phyloP scores from a whole-genome alignment of 2,797 vertebrate species.

The Danio aesculapii region DNA sequence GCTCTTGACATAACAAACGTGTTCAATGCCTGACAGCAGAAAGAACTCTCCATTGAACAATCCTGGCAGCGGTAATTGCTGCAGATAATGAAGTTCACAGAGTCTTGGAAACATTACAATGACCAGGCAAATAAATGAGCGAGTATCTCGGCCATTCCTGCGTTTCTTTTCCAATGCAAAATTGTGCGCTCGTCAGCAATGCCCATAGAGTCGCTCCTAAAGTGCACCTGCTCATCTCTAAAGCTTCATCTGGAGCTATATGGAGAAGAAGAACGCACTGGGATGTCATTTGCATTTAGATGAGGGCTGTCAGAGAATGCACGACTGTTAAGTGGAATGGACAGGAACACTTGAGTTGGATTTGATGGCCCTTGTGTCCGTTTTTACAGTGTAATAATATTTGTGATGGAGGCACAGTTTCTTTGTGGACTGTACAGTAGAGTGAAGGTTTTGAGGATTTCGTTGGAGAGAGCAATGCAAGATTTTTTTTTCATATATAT shows the following conservation, averaged over 20 bases:
- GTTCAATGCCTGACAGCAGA: background rate
- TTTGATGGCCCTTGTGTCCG: background rate
- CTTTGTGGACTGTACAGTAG: background rate
- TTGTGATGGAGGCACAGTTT: background rate
- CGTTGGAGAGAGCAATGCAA: too few species aligned
- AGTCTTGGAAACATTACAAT: constrained; percentile 33
- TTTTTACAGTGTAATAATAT: constrained; percentile 34
- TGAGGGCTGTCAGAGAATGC: constrained; percentile 48
- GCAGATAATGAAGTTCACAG: constrained; percentile 24
- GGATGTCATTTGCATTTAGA: constrained; percentile 63
- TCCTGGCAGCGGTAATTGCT: constrained; percentile 30
- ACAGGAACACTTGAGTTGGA: constrained; percentile 40
- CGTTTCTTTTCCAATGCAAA: background rate
- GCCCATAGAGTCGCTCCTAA: background rate
- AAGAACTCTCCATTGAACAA: constrained; percentile 17
- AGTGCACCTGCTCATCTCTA: constrained; percentile 52
- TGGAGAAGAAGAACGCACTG: constrained; percentile 21
- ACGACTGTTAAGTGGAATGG: constrained; percentile 53
- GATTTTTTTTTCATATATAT: too few species aligned
- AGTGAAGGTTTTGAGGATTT: background rate
- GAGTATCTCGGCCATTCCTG: background rate
- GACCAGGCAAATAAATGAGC: background rate
- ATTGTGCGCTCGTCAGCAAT: constrained; percentile 18
- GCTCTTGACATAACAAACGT: constrained; percentile 11
- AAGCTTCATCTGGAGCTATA: constrained; percentile 48